phyloP scores from a whole-genome alignment of 2,113 vertebrate species.

The Merops nubicus region DNA sequence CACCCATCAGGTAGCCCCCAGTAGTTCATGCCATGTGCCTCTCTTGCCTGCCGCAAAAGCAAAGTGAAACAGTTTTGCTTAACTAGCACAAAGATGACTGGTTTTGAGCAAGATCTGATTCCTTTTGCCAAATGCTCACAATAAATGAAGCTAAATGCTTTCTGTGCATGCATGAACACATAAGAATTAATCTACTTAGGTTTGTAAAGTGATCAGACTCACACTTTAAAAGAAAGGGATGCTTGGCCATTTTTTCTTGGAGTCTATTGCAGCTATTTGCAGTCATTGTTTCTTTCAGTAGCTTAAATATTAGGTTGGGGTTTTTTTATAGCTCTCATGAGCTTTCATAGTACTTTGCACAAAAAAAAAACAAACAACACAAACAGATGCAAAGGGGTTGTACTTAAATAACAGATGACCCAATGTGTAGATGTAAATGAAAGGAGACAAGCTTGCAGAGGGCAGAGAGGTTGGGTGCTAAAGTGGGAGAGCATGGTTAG shows the following conservation, averaged over 20 bases:
- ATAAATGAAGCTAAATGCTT: not conserved
- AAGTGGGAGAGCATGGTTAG: not conserved
- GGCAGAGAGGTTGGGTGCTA: not conserved
- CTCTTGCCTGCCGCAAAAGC: not conserved
- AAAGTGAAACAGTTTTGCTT: not conserved
- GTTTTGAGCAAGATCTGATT: not conserved
- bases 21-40: not conserved
- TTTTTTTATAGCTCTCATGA: not conserved
- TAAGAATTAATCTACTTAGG: not conserved
- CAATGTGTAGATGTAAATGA: accelerated
- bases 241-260: not conserved
- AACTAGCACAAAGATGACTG: not conserved
- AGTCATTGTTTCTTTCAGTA: not conserved
- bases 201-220: not conserved
- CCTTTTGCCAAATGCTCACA: not conserved
- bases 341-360: not conserved
- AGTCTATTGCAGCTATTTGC: not conserved
- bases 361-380: not conserved
- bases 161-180: not conserved
- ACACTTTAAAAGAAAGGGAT: not conserved
- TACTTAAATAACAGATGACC: not conserved
- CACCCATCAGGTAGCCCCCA: not conserved
- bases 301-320: not conserved
- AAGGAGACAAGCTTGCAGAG: not conserved
- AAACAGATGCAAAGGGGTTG: not conserved